phyloP scores from a whole-genome alignment of 1,140 invertebrate species.

The Pristionchus pacificus region DNA sequence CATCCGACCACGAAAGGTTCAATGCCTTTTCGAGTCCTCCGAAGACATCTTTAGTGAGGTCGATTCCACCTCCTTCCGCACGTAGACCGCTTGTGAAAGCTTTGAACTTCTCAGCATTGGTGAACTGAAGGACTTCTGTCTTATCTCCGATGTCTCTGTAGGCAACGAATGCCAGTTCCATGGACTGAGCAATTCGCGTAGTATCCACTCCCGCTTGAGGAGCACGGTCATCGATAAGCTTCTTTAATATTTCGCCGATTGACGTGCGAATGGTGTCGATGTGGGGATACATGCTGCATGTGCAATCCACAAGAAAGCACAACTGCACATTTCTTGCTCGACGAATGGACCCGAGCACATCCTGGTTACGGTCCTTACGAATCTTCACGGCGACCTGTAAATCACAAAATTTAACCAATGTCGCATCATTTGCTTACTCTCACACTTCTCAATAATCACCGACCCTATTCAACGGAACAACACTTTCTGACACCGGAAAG shows the following conservation, averaged over 20 bases:
- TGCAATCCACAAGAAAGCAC: constrained; percentile 10
- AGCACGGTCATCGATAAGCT: too few relatives aligned
- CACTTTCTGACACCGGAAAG: too few relatives aligned
- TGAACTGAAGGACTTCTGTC: neutral
- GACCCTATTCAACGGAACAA: too few relatives aligned
- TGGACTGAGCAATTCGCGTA: constrained; percentile 4
- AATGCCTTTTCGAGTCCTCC: constrained; percentile 14
- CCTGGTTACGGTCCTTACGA: too few relatives aligned
- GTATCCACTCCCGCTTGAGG: too few relatives aligned
- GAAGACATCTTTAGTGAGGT: constrained; percentile 15
- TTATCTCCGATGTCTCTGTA: constrained; percentile 14
- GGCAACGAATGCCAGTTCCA: constrained; percentile 8
- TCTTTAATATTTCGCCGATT: constrained; percentile 2
- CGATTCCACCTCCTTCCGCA: constrained; percentile 5
- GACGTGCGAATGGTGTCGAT: neutral
- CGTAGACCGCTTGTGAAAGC: constrained; percentile 1
- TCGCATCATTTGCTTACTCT: too few relatives aligned
- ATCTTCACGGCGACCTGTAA: too few relatives aligned
- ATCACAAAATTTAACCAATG: too few relatives aligned
- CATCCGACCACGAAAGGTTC: constrained; percentile 3
- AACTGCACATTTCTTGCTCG: neutral
- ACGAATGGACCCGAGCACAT: too few relatives aligned
- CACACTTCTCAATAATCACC: too few relatives aligned
- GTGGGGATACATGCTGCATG: constrained; percentile 5
- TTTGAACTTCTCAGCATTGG: neutral